Percentiles rank a stretch among this genome's conserved stretches.
Evolutionary conservation across 2,113 vertebrate species (phyloP).

Genomic region (Grammomys surdaster): DNA sequence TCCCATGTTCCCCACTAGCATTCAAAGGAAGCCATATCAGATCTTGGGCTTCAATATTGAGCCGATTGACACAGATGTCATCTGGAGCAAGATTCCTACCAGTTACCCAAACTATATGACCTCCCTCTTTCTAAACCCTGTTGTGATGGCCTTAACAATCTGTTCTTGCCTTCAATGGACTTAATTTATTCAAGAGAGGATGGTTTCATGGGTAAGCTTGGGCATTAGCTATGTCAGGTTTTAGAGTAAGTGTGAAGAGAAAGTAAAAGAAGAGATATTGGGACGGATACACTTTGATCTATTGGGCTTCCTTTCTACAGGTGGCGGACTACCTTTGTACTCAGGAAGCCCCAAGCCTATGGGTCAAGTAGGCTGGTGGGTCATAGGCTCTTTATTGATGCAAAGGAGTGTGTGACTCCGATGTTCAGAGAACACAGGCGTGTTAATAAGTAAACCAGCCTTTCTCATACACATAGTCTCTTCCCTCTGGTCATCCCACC

Average conservation of each 20-base stretch:
- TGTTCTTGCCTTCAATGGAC: neutral
- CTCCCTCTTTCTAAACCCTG: neutral
- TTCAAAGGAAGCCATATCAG: neutral
- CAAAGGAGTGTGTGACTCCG: neutral
- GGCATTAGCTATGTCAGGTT: neutral
- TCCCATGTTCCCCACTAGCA: neutral
- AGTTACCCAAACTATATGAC: neutral
- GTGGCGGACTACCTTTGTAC: neutral
- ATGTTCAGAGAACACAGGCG: neutral
- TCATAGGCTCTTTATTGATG: neutral
- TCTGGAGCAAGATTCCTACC: neutral
- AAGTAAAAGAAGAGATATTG: neutral
- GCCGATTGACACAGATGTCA: neutral
- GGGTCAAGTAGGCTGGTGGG: neutral
- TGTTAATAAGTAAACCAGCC: constrained; percentile 25
- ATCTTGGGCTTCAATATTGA: constrained; percentile 30
- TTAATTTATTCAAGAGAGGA: neutral
- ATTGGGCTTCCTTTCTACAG: neutral
- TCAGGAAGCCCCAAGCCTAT: neutral
- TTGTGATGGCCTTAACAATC: neutral
- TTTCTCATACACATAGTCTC: neutral
- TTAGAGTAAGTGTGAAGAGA: neutral
- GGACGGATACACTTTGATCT: neutral
- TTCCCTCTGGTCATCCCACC: neutral
- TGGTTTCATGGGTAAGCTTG: neutral